Base-by-base conservation (phyloP, 1,140 invertebrate genomes). In the Pygmarrhopalites habei region DNA sequence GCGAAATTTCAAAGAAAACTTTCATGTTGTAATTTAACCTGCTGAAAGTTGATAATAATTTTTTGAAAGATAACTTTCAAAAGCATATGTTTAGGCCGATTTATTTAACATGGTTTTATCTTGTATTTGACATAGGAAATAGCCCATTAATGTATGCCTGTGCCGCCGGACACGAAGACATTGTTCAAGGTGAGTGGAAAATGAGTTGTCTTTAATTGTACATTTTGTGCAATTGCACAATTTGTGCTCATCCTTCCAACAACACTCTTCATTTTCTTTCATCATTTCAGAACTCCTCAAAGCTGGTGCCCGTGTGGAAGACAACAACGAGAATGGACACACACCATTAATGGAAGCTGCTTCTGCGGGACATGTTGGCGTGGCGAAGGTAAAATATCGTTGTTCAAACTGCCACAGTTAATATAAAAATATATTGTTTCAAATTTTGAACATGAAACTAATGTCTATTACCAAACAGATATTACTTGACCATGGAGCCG, bases 261-360 rank as follows among this genome's bases (percentile, higher is more conserved):
- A n/a, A n/a, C n/a, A n/a, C n/a, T n/a, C n/a, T n/a, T n/a, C n/a
- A n/a, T n/a, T n/a, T n/a, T n/a, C n/a, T n/a, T n/a, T n/a, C n/a
- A n/a, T n/a, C n/a, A n/a, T n/a, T n/a, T n/a, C n/a, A n/a, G 86
- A 89, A 56, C 78, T 99, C 51, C 80, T 99, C 29, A 88, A 93
- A 72, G 84, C 86, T 72, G 90, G 90, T 60, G 94, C 94, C 61
- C 92, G 96, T 77, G 92, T 98, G 12, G 96, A 99, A 79, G 93
- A 95, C 78, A 92, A 97, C 77, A 98, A 98, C 80, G 95, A 98
- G 78, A 98, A 98, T 77, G 94, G 95, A 15, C 96, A 99, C 79
- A 99, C 96, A 47, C 93, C 96, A 25, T 80, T 99, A 41, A 98
- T 99, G 93, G 95, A 99, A 81, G 94, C 95, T 14, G 94, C 95